Base-by-base conservation (phyloP, 2,113 vertebrate species). In the Rhadina sibilatrix region DNA sequence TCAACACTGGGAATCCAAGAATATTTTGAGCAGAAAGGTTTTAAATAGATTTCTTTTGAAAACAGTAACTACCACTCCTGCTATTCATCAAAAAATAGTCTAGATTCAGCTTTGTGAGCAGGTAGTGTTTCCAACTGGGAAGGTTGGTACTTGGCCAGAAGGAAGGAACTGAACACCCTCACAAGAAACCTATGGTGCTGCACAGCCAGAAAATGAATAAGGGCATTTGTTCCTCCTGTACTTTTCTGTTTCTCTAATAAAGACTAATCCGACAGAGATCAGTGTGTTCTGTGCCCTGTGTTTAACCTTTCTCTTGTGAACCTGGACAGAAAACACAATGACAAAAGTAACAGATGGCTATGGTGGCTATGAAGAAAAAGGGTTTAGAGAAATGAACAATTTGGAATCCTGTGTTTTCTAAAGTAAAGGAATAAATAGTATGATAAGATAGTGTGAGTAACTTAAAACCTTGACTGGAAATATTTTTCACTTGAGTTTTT, bases 81-180 rank as follows among this genome's bases (percentile, higher is more conserved):
- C 9, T 50, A 4, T 53, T 82, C 33, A 23, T 42, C 38, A 15
- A 22, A 59, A 71, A 59, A 3, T n/a, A 31, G 5, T 20, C 28
- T 59, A 40, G 11, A 59, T 63, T 38, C 56, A 75, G 13, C 10
- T 82, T 66, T 85, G 24, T 25, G 9, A 75, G 8, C 19, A 37
- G 7, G 6, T 40, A 46, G 18, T 0, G 0, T 70, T 81, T 74
- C n/a, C 20, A 69, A 15, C n/a, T 60, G 9, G 23, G 12, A 84
- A 82, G 12, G 23, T 5, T 53, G 31, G 3, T 33, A 49, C 31
- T 5, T 10, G 10, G 20, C 28, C 22, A 42, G 37, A 19, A 37
- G 11, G 11, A 46, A 8, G 30, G 20, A 87, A 59, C 4, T 46
- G 13, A 85, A 35, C 12, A 44, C 13, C 66, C 10, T 60, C 9